Conservation (phyloP, 2,113 vertebrate species). For the Grammomys surdaster region DNA sequence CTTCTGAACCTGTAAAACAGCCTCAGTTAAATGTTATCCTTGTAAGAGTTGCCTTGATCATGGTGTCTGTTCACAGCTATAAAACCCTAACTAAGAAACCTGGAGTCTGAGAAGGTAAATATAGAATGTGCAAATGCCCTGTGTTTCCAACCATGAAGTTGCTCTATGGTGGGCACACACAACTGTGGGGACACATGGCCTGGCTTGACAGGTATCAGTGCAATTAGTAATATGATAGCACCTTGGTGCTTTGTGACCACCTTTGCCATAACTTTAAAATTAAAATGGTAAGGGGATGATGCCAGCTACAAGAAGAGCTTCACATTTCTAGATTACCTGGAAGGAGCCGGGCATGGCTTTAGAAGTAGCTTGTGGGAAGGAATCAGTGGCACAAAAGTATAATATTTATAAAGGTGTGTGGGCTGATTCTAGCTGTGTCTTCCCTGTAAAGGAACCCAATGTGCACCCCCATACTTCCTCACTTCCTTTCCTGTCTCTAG, state of each 20-base stretch:
- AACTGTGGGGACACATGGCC: background rate
- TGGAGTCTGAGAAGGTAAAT: background rate
- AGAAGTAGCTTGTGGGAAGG: background rate
- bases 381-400: background rate
- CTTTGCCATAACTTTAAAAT: background rate
- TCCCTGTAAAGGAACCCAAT: background rate
- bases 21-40: too few species aligned
- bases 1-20: too few species aligned
- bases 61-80: too few species aligned
- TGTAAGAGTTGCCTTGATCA: too few species aligned
- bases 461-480: too few species aligned
- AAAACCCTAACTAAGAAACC: background rate
- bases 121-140: background rate
- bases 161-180: background rate
- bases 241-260: background rate
- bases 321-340: background rate
- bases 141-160: background rate
- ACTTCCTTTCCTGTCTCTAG: background rate
- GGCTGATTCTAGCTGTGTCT: background rate
- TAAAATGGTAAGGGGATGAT: constrained; percentile 12
- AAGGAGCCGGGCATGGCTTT: background rate
- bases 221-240: background rate
- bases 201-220: background rate
- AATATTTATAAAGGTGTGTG: fast-evolving
- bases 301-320: background rate